Evolutionary conservation across 1,140 invertebrate species (phyloP).

Genomic region (Diabrotica virgifera): DNA sequence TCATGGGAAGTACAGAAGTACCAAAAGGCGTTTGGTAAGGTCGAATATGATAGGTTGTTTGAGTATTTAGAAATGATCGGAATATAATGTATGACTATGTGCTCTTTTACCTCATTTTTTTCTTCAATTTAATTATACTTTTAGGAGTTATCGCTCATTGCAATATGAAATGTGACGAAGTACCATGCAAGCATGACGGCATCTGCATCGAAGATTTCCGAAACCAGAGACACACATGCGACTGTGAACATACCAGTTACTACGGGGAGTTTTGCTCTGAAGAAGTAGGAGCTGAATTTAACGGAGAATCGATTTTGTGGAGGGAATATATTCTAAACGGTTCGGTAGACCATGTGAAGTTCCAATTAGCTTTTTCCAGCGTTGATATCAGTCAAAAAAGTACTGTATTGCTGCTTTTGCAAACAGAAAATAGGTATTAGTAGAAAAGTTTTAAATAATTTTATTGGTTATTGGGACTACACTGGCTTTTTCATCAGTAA

Average conservation of each 20-base stretch:
- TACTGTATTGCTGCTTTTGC: constrained; percentile 71
- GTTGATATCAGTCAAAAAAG: constrained; percentile 71
- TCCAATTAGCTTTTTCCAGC: constrained; percentile 80
- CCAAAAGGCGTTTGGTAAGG: no score
- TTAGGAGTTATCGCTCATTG: constrained; percentile 75
- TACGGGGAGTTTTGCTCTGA: constrained; percentile 72
- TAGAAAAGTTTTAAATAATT: constrained; percentile 14
- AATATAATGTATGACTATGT: constrained; percentile 4
- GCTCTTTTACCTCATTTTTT: constrained; percentile 1
- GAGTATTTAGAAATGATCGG: no score
- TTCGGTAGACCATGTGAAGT: constrained; percentile 69
- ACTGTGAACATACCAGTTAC: constrained; percentile 86
- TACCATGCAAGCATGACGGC: constrained; percentile 84
- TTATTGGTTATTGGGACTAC: not conserved
- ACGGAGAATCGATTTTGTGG: constrained; percentile 77
- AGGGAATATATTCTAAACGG: constrained; percentile 71
- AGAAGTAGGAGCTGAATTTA: constrained; percentile 86
- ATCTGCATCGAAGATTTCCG: constrained; percentile 86
- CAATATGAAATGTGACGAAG: constrained; percentile 82
- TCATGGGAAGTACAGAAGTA: no score
- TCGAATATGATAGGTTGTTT: no score
- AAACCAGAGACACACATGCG: constrained; percentile 78
- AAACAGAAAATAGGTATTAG: constrained; percentile 75
- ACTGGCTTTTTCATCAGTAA: no score
- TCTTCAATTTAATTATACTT: not conserved